Evolutionary conservation across 2,113 vertebrate species (phyloP), one percentile per base, ranked within the genome.

Genomic region (Dicrurus megarhynchus): DNA sequence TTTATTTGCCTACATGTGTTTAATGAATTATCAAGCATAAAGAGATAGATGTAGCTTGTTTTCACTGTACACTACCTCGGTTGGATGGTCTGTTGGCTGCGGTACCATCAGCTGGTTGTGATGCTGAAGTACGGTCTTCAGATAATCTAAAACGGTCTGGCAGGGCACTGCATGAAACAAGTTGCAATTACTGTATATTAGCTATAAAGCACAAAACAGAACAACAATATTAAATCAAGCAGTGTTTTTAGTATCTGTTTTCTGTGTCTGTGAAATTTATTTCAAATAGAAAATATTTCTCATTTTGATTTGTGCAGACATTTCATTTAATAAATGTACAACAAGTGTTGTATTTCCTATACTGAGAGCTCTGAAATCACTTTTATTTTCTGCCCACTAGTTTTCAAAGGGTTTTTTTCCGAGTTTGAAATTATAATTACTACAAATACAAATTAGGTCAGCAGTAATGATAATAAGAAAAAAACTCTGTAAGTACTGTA

Each of bases 101-200:
- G 99, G 99, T 61, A 98, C 98, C 94, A 98, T 91, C 47, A 99
- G 98, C 93, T 99, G 99, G 98, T 99, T 99, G 97, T 99, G 99
- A 96, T 99, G 99, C 92, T 99, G 99, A 53, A 99, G 98, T 57
- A 99, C 98, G 4, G 98, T 99, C 98, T 99, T 99, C 98, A 99
- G 98, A 97, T 99, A 99, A 98, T 99, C 99, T 41, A 99, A 97
- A 93, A 99, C 99, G 18, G 99, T 99, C 98, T 99, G 99, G 98
- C 99, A 99, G 95, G 99, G 99, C 95, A 98, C 99, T 99, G 98
- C 35, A 76, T 33, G 89, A 93, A 91, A 98, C 64, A 96, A 95
- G 97, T 41, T 5, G 57, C 61, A 96, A 90, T 18, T 52, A 75
- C 60, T 69, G 86, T 56, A 76, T 13, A 56, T 88, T 77, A 94